A percentile compares a stretch with the other conserved stretches of the same genome.
Conservation (phyloP, 2,797 vertebrate genomes). For the Tympanoctomys barrerae region DNA sequence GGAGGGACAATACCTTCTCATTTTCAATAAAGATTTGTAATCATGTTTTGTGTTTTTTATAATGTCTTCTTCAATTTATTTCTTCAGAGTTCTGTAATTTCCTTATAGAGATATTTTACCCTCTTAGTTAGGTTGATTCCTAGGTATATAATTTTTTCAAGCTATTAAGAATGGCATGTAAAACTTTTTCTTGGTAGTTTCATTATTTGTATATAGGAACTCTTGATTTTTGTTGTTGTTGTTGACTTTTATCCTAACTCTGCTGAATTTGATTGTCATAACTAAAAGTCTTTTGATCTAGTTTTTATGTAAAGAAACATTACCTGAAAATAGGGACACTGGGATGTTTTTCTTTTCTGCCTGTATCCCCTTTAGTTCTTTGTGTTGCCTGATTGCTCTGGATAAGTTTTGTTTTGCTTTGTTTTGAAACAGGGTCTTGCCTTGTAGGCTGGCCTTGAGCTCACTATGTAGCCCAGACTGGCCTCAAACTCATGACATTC, state of each 20-base stretch:
- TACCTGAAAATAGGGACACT: background rate
- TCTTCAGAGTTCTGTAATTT: background rate
- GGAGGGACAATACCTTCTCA: background rate
- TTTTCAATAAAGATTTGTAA: background rate
- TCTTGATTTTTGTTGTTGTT: background rate
- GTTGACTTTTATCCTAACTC: background rate
- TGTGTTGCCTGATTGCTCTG: background rate
- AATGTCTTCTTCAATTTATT: background rate
- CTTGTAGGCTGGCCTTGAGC: background rate
- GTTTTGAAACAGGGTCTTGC: background rate
- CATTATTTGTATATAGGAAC: background rate
- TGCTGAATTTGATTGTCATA: background rate
- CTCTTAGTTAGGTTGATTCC: background rate
- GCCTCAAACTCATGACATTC: background rate
- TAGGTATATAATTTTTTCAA: background rate
- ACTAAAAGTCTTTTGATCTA: background rate
- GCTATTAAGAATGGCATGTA: background rate
- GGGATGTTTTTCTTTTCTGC: background rate
- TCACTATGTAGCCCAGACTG: background rate
- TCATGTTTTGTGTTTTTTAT: background rate
- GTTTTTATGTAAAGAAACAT: background rate
- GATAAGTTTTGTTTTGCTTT: background rate
- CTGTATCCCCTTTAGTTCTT: background rate
- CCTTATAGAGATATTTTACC: background rate
- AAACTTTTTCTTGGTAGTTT: background rate